Conservation (phyloP, 1,140 invertebrate species). For the Drosophila malerkotliana region DNA sequence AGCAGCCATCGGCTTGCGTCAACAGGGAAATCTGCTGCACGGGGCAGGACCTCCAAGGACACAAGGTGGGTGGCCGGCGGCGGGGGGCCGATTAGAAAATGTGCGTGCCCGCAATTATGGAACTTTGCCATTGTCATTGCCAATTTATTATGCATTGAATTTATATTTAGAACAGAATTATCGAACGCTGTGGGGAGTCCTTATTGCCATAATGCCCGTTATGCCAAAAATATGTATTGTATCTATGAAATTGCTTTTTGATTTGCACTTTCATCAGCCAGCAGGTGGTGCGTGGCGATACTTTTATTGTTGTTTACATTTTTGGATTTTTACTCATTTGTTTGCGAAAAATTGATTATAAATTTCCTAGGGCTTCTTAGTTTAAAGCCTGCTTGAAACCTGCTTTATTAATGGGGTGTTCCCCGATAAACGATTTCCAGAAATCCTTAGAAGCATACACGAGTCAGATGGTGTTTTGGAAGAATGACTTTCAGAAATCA, state of each 20-base stretch:
- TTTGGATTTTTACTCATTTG: constrained; percentile 8
- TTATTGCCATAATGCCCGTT: constrained; percentile 41
- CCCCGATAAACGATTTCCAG: constrained; percentile 17
- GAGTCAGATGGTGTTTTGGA: background rate
- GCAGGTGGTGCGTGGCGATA: constrained; percentile 52
- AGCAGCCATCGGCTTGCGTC: constrained; percentile 20
- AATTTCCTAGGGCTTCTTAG: too few relatives aligned
- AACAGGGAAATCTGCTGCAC: constrained; percentile 2
- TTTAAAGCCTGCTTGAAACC: constrained; percentile 6
- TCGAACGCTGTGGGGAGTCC: constrained; percentile 7
- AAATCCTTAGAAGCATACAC: background rate
- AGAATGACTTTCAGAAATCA: background rate
- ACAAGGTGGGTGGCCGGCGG: constrained; percentile 9
- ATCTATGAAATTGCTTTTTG: constrained; percentile 36
- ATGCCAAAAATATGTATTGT: constrained; percentile 5
- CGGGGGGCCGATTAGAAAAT: constrained; percentile 7
- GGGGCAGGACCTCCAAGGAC: constrained; percentile 20
- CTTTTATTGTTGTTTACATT: constrained; percentile 27
- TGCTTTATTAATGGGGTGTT: constrained; percentile 9
- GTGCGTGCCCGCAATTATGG: constrained; percentile 51
- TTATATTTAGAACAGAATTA: constrained; percentile 20
- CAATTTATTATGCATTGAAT: constrained; percentile 44
- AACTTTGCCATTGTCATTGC: constrained; percentile 42
- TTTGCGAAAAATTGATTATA: background rate
- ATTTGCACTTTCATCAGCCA: constrained; percentile 45